Conservation (phyloP, 2,797 vertebrate genomes). For the Rhabdomys pumilio region DNA sequence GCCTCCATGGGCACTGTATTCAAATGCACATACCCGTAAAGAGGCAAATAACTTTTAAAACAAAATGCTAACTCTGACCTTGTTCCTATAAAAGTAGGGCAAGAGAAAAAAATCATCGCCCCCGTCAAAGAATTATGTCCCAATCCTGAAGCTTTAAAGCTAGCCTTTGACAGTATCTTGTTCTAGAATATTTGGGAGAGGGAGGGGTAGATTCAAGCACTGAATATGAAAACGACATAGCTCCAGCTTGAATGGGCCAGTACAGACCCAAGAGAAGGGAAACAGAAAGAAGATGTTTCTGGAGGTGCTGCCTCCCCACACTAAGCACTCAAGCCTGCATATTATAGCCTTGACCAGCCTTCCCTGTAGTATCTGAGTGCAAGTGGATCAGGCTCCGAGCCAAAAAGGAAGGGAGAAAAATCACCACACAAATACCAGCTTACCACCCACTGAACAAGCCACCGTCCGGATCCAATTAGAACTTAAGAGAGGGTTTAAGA, state of each 20-base stretch:
- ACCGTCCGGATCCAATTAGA: background rate
- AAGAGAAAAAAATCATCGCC: background rate
- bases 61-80: background rate
- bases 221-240: background rate
- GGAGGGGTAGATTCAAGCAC: background rate
- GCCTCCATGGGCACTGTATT: too few relatives aligned
- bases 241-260: background rate
- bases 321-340: background rate
- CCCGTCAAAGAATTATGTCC: background rate
- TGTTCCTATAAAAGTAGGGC: background rate
- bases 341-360: background rate
- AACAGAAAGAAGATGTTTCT: background rate
- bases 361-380: background rate
- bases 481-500: constrained; percentile 39
- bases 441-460: background rate
- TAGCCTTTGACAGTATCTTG: background rate
- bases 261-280: background rate
- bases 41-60: background rate
- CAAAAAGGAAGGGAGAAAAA: background rate
- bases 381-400: background rate
- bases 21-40: background rate
- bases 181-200: background rate
- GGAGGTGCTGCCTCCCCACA: background rate
- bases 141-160: background rate
- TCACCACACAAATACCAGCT: constrained; percentile 39